Evolutionary conservation across 2,797 vertebrate species (phyloP), one percentile per base, ranked within the genome.

Genomic region (Trematomus bernacchii): DNA sequence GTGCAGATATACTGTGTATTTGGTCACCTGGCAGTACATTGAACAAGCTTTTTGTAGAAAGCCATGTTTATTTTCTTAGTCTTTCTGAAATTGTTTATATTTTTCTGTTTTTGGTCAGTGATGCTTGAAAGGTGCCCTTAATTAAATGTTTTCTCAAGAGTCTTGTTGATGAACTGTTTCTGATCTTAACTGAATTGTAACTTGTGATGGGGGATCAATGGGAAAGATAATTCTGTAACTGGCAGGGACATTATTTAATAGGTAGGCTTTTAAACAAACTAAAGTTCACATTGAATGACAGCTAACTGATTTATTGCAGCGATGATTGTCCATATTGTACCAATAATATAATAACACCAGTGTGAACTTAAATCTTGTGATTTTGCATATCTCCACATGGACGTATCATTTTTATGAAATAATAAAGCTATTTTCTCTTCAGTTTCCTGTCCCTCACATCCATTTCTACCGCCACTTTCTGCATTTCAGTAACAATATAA

Each of bases 341-440:
- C 54, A 59, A 65, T 59, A 50, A 64, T 59, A 50, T 23, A 33
- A 33, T 27, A 62, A 77, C 13, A 21, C 3, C 2, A 18, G 3
- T 16, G 10, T 74, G 10, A 52, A 30, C 8, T 16, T 53, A 5
- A 47, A 1, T n/a, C n/a, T 1, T 47, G 46, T 59, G 18, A 47
- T 46, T 40, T 67, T 12, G 10, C 58, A 42, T 54, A 4, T 52
- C 7, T 58, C 11, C 11, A 8, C 27, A 16, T 68, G 44, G 16
- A 58, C 19, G 44, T 75, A 37, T 12, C 60, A 30, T 12, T 44
- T 66, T 16, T 27, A 72, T 61, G 40, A 58, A 79, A 72, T 0
- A 80, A 71, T 72, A 76, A 83, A 83, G 3, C 5, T 61, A 30
- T 54, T 27, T 62, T 57, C 8, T 30, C 3, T 43, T 27, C 3